Percentiles rank a stretch among this genome's conserved stretches.
phyloP scores from a whole-genome alignment of 2,888 invertebrate species.

The Ectobius pallidus region DNA sequence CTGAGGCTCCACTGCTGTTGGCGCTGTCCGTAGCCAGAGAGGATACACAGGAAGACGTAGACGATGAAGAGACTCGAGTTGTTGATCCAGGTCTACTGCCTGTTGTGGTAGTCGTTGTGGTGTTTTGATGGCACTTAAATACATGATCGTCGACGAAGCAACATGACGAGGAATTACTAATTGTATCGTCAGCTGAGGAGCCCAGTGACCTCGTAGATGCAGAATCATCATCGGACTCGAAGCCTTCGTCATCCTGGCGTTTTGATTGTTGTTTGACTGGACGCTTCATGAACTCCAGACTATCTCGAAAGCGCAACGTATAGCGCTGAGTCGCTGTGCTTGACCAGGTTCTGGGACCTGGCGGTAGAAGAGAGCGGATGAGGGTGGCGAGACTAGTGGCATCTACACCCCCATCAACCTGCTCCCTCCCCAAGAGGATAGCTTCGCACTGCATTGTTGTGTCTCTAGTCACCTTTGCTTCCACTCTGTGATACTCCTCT shows the following conservation, averaged over 20 bases:
- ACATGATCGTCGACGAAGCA: slow-evolving; percentile 43
- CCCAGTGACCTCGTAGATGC: slow-evolving; percentile 42
- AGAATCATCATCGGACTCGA: slow-evolving; percentile 56
- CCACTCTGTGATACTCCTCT: background rate
- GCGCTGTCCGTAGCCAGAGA: slow-evolving; percentile 46
- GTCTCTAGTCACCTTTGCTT: background rate
- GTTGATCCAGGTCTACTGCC: slow-evolving; percentile 26
- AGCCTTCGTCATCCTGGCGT: slow-evolving; percentile 54
- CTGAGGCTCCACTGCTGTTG: slow-evolving; percentile 48
- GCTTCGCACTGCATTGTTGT: slow-evolving; percentile 45
- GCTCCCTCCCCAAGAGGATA: slow-evolving; percentile 45
- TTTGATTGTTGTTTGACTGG: background rate
- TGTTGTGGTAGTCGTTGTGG: slow-evolving; percentile 26
- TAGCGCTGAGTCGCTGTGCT: slow-evolving; percentile 25
- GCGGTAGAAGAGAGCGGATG: slow-evolving; percentile 41
- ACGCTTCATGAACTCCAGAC: slow-evolving; percentile 30
- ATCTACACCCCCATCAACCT: slow-evolving; percentile 46
- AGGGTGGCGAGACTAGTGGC: slow-evolving; percentile 45
- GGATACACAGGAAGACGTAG: slow-evolving; percentile 29
- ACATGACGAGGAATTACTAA: slow-evolving; percentile 43
- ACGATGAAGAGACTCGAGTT: slow-evolving; percentile 31
- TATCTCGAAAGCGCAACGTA: slow-evolving; percentile 35
- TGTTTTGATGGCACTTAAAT: slow-evolving; percentile 40
- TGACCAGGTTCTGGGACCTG: slow-evolving; percentile 3
- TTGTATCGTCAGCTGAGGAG: slow-evolving; percentile 43